Percentiles rank a stretch among this genome's conserved stretches.
Evolutionary conservation across 2,888 invertebrate species (phyloP).

Genomic region (Cantharis flavilabris): DNA sequence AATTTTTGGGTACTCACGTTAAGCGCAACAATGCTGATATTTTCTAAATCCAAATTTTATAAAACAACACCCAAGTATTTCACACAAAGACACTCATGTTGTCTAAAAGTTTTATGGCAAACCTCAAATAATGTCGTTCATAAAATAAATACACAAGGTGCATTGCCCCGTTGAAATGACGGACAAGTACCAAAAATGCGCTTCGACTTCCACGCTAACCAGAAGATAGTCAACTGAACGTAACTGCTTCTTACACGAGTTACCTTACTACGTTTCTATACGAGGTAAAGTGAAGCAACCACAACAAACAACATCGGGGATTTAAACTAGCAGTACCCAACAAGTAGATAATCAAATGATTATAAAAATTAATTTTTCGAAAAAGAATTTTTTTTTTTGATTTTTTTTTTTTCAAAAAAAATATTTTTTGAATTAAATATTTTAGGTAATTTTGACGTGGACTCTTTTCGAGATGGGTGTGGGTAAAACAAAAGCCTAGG

Average conservation of each 20-base stretch:
- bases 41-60: neutral
- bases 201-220: neutral
- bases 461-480: no score
- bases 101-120: neutral
- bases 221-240: neutral
- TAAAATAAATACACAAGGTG: neutral
- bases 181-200: neutral
- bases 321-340: neutral
- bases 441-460: no score
- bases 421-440: no score
- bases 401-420: no score
- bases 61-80: neutral
- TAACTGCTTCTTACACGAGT: neutral
- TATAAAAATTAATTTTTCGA: no score
- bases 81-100: neutral
- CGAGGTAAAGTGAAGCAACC: neutral
- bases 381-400: no score
- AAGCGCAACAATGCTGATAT: neutral
- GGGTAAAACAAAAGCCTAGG: no score
- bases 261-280: conserved; percentile 3
- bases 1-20: neutral
- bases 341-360: neutral
- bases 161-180: neutral
- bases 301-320: neutral
- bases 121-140: neutral